Evolutionary conservation across 2,113 vertebrate genomes (phyloP).

Genomic region (Sylvietta virens): DNA sequence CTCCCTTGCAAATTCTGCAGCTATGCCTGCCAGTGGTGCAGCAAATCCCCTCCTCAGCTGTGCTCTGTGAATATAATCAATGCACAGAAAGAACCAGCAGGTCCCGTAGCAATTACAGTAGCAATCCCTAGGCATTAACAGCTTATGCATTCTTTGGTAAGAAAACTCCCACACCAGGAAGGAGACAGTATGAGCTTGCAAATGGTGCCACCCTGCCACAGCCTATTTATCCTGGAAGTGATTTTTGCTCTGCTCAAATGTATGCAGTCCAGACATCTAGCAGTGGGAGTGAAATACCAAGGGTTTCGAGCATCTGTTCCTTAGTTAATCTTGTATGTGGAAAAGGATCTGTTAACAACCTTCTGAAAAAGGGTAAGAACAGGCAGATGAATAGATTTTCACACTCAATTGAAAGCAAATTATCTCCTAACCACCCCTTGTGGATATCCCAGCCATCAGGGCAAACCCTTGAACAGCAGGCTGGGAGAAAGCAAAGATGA

Average conservation of each 20-base stretch:
- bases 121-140: background rate
- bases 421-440: background rate
- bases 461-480: background rate
- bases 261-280: slow-evolving; percentile 19
- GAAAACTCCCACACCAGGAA: background rate
- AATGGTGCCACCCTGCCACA: background rate
- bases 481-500: background rate
- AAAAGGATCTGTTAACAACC: background rate
- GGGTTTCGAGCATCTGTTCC: slow-evolving; percentile 36
- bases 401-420: background rate
- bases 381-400: background rate
- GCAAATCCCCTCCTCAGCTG: background rate
- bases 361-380: background rate
- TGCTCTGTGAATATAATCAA: background rate
- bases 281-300: slow-evolving; percentile 28
- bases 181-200: background rate
- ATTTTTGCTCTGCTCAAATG: background rate
- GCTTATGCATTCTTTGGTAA: background rate
- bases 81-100: background rate
- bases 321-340: slow-evolving; percentile 1
- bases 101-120: background rate
- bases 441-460: background rate
- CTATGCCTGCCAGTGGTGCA: background rate
- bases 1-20: background rate
- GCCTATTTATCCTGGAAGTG: slow-evolving; percentile 20